Percentiles rank a stretch among this genome's conserved stretches.
Evolutionary conservation across 2,888 invertebrate species (phyloP).

Genomic region (Trissolcus japonicus): DNA sequence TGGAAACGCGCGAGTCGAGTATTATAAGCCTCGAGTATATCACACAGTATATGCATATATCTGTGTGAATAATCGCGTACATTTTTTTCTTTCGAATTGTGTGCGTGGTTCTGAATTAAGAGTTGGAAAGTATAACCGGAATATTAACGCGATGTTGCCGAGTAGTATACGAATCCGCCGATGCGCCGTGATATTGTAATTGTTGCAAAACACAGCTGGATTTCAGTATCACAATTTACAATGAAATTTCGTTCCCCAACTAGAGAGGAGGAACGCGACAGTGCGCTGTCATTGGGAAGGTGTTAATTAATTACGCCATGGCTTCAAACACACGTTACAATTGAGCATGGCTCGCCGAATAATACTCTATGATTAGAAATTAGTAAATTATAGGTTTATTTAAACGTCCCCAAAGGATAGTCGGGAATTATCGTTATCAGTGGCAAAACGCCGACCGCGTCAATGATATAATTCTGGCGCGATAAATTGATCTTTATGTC

Average conservation of each 20-base stretch:
- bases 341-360: slow-evolving; percentile 3
- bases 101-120: slow-evolving; percentile 14
- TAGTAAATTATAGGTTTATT: slow-evolving; percentile 22
- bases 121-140: slow-evolving; percentile 1
- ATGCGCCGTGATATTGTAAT: slow-evolving; percentile 24
- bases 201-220: slow-evolving; percentile 20
- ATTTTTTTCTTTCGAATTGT: slow-evolving; percentile 21
- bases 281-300: slow-evolving; percentile 25
- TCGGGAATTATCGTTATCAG: slow-evolving; percentile 8
- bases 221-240: slow-evolving; percentile 30
- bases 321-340: slow-evolving; percentile 18
- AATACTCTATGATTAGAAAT: slow-evolving; percentile 21
- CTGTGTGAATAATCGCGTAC: slow-evolving; percentile 29
- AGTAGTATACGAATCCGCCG: slow-evolving; percentile 11
- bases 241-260: slow-evolving; percentile 31
- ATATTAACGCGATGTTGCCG: slow-evolving; percentile 12
- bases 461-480: not conserved
- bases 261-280: slow-evolving; percentile 12
- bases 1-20: slow-evolving; percentile 53
- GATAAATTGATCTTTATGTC: slow-evolving; percentile 9
- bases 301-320: slow-evolving; percentile 33
- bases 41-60: no score
- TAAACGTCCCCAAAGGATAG: slow-evolving; percentile 6
- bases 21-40: slow-evolving; percentile 66
- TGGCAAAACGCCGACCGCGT: not conserved